Conservation (phyloP, 37 sponge, comb jelly and placozoan species). For the Amphimedon queenslandica region DNA sequence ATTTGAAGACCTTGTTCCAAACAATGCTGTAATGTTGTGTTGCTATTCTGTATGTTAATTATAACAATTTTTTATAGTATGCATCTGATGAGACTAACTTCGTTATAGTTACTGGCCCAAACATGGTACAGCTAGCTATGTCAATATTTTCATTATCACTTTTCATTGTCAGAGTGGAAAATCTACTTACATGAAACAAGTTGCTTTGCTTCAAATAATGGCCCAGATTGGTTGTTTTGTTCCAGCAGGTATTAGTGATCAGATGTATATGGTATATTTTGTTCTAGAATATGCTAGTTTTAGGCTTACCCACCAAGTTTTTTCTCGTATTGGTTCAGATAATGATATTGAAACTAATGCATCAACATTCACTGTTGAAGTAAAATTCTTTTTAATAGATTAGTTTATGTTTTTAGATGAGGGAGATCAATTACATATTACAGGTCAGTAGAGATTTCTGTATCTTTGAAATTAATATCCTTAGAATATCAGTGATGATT, state of each 20-base stretch:
- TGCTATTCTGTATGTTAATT: not conserved
- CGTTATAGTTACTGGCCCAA: constrained; percentile 93
- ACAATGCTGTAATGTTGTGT: constrained; percentile 63
- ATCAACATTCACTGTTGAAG: constrained; percentile 97
- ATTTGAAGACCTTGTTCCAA: constrained; percentile 62
- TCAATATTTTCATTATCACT: too few species aligned
- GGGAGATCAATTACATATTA: constrained; percentile 86
- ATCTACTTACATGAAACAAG: constrained; percentile 79
- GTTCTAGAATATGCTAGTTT: constrained; percentile 94
- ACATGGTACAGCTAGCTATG: constrained; percentile 90
- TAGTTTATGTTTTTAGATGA: constrained; percentile 62
- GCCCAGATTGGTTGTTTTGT: constrained; percentile 95
- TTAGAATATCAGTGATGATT: constrained; percentile 60
- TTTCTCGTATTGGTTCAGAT: constrained; percentile 91
- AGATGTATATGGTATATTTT: too few species aligned
- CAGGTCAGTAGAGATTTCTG: constrained; percentile 34
- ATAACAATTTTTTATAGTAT: constrained; percentile 65
- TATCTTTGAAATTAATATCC: too few species aligned
- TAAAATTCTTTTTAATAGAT: constrained; percentile 1
- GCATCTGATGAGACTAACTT: constrained; percentile 81
- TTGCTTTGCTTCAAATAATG: constrained; percentile 85
- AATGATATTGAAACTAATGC: constrained; percentile 97
- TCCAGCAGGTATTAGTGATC: too few species aligned
- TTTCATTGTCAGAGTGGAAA: constrained; percentile 74
- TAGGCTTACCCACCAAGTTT: constrained; percentile 81